Evolutionary conservation across 2,113 vertebrate genomes (phyloP), one percentile per base, ranked within the genome.

Genomic region (Prunella himalayana): DNA sequence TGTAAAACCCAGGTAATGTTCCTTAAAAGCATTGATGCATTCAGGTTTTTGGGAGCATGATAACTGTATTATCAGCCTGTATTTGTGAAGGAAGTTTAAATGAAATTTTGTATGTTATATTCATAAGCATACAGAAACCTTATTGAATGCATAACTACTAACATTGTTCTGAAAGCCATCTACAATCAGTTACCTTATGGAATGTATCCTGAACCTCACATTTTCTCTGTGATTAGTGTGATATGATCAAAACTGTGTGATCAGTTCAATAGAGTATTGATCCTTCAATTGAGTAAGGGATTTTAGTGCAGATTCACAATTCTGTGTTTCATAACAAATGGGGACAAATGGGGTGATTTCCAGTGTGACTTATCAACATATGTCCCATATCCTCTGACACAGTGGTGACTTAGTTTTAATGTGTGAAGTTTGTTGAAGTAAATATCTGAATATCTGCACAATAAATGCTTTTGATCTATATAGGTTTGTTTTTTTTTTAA

Each of bases 381-480:
- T 41, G 41, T 72, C 75, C n/a, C 59, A 11, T 68, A 33, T 57
- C 94, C 16, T 60, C 42, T 94, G 61, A 27, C 20, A 79, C 24
- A 6, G 18, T 13, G 35, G 17, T 57, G 70, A 78, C 57, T 85
- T 78, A 81, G 21, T 65, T 91, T 84, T 82, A 82, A 16, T 73
- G 39, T 79, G 35, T 77, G 51, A 92, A 86, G 47, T 61, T 42
- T 71, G 6, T 72, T 95, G 77, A 85, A 42, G 68, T 93, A 94
- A 93, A 50, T 93, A 86, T 92, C 77, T 92, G 70, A 78, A 53
- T 77, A 96, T 91, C 80, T 85, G 49, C 85, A 45, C 80, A 88
- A 16, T 92, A 95, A 96, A 82, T 2, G 8, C 28, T 83, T 93
- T 95, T 92, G 77, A 89, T 95, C 53, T 96, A n/a, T n/a, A n/a